Evolutionary conservation across 2,797 vertebrate genomes (phyloP).

Genomic region (Chrosomus eos): DNA sequence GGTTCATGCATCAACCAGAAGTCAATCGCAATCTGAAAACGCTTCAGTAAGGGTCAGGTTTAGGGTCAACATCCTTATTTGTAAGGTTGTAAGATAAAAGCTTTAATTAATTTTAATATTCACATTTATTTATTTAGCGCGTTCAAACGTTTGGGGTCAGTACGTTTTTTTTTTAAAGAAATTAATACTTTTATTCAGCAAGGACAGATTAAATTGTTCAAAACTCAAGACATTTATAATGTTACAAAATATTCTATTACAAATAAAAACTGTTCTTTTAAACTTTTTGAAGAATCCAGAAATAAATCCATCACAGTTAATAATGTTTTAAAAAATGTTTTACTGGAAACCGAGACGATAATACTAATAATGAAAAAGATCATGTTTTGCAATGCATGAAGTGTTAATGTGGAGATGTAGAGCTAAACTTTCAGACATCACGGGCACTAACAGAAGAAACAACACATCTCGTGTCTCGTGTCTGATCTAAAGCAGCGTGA

Average conservation of each 20-base stretch:
- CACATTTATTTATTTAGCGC: no score
- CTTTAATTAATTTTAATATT: no score
- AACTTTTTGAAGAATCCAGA: background rate
- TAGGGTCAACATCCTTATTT: background rate
- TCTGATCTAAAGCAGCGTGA: background rate
- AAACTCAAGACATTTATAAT: background rate
- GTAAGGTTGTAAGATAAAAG: background rate
- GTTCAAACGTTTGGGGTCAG: no score
- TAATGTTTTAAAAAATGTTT: background rate
- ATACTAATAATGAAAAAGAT: background rate
- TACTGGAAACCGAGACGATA: no score
- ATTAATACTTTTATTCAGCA: no score
- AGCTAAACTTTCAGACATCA: background rate
- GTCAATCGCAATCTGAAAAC: no score
- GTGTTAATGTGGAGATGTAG: background rate
- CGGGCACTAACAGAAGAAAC: background rate
- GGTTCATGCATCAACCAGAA: background rate
- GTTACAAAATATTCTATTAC: background rate
- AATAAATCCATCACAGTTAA: background rate
- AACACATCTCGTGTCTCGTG: background rate
- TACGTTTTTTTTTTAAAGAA: no score
- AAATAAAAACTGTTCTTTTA: background rate
- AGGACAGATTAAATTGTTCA: background rate
- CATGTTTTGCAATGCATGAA: background rate
- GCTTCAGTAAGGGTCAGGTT: background rate